A percentile compares a stretch with the other conserved stretches of the same genome.
Evolutionary conservation across 1,140 invertebrate genomes (phyloP).

Genomic region (Chrysomallon squamiferum): DNA sequence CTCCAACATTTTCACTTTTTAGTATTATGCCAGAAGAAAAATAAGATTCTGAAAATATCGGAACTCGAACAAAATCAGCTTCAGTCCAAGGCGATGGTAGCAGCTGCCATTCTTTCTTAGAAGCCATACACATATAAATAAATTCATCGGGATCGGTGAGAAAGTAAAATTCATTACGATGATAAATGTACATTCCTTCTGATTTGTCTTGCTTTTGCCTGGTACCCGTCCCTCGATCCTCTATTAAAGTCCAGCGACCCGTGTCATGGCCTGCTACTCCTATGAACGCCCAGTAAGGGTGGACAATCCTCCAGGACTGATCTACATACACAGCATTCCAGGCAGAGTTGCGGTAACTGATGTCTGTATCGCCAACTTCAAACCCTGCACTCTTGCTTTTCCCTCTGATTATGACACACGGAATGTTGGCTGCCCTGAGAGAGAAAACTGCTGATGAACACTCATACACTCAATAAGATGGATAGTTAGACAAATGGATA

Average conservation of each 20-base stretch:
- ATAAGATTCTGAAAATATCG: slow-evolving; percentile 18
- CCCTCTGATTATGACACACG: slow-evolving; percentile 97
- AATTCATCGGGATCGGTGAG: slow-evolving; percentile 45
- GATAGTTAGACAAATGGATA: too few species aligned
- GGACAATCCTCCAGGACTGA: slow-evolving; percentile 5
- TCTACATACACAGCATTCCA: slow-evolving; percentile 17
- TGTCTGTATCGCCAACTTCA: slow-evolving; percentile 65
- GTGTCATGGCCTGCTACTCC: background rate
- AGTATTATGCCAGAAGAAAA: slow-evolving; percentile 24
- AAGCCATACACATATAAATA: slow-evolving; percentile 33
- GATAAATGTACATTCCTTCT: slow-evolving; percentile 8
- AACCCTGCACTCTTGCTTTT: slow-evolving; percentile 97
- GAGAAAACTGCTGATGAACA: too few species aligned
- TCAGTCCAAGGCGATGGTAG: slow-evolving; percentile 27
- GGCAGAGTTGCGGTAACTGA: background rate
- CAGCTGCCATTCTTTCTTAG: slow-evolving; percentile 44
- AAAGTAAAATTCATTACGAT: slow-evolving; percentile 46
- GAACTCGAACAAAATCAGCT: slow-evolving; percentile 24
- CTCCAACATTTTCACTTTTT: slow-evolving; percentile 8
- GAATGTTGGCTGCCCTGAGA: slow-evolving; percentile 89
- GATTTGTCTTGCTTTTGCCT: background rate
- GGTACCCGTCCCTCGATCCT: background rate
- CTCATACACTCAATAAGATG: too few species aligned
- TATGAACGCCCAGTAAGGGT: background rate
- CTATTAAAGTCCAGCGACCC: background rate